A percentile compares a stretch with the other conserved stretches of the same genome.
phyloP scores from a whole-genome alignment of 2,888 invertebrate species.

The Seira musarum region DNA sequence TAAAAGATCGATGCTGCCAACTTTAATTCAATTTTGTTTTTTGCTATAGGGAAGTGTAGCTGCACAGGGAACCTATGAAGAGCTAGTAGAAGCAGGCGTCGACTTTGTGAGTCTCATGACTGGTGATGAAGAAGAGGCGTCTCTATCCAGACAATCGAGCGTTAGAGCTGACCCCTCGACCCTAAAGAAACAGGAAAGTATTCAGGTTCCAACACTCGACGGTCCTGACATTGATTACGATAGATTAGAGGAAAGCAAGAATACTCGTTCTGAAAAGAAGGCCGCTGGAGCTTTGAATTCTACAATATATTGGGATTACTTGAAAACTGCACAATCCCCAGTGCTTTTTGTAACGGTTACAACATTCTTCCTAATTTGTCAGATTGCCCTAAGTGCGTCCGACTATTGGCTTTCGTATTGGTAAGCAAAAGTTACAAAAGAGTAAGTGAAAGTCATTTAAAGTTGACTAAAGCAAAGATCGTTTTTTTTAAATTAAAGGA shows the following conservation, averaged over 20 bases:
- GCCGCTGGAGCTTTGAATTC: conserved; percentile 61
- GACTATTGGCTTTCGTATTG: conserved; percentile 49
- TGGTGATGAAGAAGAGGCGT: conserved; percentile 69
- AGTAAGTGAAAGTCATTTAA: neutral
- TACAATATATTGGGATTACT: conserved; percentile 73
- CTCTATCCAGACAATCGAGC: conserved; percentile 22
- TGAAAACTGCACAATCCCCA: conserved; percentile 56
- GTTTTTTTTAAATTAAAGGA: conserved; percentile 24
- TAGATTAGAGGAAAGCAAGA: conserved; percentile 26
- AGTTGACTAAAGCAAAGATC: neutral
- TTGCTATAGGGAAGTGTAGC: conserved; percentile 75
- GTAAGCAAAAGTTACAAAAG: conserved; percentile 3
- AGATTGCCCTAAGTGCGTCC: conserved; percentile 53
- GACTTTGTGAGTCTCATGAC: conserved; percentile 71
- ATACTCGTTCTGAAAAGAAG: conserved; percentile 48
- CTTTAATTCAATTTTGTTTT: neutral
- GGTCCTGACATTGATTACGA: neutral
- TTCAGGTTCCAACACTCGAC: neutral
- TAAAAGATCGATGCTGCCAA: neutral
- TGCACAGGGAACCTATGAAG: conserved; percentile 77
- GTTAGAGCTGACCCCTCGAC: neutral
- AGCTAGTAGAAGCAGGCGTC: conserved; percentile 73
- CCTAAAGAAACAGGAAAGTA: neutral
- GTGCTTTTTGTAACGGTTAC: conserved; percentile 31
- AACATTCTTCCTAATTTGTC: conserved; percentile 43